These are phyloP conservation scores for Sclerurus mexicanus DNA, from an alignment of 2,113 vertebrate species.

Conservation along the genomic window DNA sequence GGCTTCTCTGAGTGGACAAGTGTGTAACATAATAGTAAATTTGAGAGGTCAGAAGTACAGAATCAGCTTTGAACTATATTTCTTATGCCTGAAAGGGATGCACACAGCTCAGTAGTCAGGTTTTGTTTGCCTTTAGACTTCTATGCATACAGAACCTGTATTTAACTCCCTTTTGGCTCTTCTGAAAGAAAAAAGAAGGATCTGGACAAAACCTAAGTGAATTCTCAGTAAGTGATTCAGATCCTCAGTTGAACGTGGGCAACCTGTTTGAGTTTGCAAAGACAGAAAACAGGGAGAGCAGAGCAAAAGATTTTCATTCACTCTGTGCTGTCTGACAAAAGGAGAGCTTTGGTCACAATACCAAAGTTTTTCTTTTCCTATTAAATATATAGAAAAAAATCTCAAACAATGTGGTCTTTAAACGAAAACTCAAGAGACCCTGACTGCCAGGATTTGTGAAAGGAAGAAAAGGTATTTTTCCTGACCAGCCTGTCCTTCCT, in stretches of 20 bases:
- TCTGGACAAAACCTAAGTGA: background rate
- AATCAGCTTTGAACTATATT: background rate
- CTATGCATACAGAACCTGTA: background rate
- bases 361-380: background rate
- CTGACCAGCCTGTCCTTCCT: background rate
- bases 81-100: background rate
- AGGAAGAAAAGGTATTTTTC: background rate
- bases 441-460: background rate
- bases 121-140: background rate
- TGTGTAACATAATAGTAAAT: background rate
- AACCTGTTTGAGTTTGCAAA: background rate
- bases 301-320: background rate
- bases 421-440: background rate
- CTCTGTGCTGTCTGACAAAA: background rate
- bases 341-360: background rate
- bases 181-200: background rate
- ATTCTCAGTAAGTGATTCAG: background rate
- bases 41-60: background rate
- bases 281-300: background rate
- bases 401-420: background rate
- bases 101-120: background rate
- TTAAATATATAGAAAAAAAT: background rate
- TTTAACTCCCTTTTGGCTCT: background rate
- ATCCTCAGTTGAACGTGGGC: background rate
- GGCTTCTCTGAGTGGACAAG: background rate